Conservation (phyloP, 2,797 vertebrate genomes). For the Cossypha heuglini region DNA sequence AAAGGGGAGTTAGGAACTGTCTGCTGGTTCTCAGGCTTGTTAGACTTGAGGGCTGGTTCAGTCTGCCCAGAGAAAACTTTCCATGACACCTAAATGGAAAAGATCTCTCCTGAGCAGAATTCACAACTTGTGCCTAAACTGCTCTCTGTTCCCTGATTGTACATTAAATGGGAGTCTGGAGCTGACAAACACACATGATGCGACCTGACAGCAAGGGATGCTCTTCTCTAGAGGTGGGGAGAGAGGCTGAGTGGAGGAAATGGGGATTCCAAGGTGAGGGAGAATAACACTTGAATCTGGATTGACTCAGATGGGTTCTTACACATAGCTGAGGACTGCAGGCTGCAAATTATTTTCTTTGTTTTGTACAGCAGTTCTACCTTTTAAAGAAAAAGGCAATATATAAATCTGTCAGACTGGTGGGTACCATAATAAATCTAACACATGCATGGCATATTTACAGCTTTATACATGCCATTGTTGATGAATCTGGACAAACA, state of each 20-base stretch:
- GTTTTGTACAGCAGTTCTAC: background rate
- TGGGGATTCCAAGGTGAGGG: background rate
- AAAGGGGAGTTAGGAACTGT: background rate
- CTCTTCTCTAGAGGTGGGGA: background rate
- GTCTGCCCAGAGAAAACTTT: background rate
- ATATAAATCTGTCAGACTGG: background rate
- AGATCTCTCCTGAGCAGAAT: background rate
- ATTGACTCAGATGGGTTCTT: background rate
- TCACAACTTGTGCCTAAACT: background rate
- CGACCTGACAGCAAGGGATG: background rate
- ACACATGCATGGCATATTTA: background rate
- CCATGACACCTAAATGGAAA: background rate
- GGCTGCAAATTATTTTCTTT: background rate
- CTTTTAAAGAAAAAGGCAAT: background rate
- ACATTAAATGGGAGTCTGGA: background rate
- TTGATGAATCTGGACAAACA: constrained; percentile 44
- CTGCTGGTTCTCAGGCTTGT: background rate
- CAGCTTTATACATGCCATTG: background rate
- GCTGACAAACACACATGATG: background rate
- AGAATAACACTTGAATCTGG: background rate
- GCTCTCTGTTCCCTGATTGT: background rate
- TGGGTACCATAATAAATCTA: constrained; percentile 7
- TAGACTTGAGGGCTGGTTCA: constrained; percentile 12
- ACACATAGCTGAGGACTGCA: background rate
- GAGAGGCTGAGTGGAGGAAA: background rate